These are phyloP conservation scores for Aromia moschata DNA, from an alignment of 2,888 invertebrate species.

Conservation along the genomic window DNA sequence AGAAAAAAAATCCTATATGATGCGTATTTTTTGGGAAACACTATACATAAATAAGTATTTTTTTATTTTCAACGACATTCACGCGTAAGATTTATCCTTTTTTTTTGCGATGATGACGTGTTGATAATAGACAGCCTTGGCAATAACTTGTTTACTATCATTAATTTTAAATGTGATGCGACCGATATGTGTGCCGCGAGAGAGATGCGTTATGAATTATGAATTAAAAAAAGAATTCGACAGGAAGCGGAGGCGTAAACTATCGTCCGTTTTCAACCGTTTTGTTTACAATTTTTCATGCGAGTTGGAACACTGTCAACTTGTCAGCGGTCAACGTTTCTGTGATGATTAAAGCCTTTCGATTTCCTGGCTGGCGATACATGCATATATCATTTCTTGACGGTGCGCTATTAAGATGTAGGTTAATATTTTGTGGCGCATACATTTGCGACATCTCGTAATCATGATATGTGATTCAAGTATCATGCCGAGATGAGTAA, in stretches of 20 bases:
- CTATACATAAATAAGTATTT: no score
- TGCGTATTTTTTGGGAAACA: no score
- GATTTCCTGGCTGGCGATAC: background rate
- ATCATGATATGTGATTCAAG: no score
- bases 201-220: background rate
- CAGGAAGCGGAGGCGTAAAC: slow-evolving; percentile 6
- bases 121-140: slow-evolving; percentile 15
- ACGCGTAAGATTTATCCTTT: slow-evolving; percentile 3
- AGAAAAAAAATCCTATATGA: no score
- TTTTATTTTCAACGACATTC: no score
- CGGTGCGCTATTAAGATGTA: no score
- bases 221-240: background rate
- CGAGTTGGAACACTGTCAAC: background rate
- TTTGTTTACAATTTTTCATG: slow-evolving; percentile 10
- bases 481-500: no score
- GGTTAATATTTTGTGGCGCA: no score
- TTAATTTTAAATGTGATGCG: slow-evolving; percentile 17
- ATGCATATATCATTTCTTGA: no score
- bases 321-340: background rate
- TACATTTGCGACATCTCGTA: no score
- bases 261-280: slow-evolving; percentile 4
- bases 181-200: background rate
- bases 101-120: slow-evolving; percentile 3
- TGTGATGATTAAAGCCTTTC: background rate
- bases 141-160: slow-evolving; percentile 15